Conservation (phyloP, 2,888 invertebrate species). For the Pherbina coryleti region DNA sequence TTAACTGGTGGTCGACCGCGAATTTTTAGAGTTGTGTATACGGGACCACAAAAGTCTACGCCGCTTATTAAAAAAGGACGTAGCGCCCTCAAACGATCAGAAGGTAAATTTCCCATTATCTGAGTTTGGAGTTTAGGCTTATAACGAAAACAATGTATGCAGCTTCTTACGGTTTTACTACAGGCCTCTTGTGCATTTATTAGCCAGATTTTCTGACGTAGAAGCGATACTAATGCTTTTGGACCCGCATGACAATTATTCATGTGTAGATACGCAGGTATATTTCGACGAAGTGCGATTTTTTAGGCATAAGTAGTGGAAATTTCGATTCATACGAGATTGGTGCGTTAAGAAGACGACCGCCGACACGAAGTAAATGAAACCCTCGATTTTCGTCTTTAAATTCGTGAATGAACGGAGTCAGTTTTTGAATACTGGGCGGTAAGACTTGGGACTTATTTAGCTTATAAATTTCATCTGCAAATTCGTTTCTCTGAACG, state of each 20-base stretch:
- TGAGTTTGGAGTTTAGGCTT: constrained; percentile 29
- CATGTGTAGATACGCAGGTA: not conserved
- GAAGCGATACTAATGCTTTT: constrained; percentile 23
- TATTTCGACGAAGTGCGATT: not conserved
- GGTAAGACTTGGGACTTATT: not conserved
- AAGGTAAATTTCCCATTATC: constrained; percentile 33
- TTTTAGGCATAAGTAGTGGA: not conserved
- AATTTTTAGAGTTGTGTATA: constrained; percentile 22
- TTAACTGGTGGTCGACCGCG: constrained; percentile 38
- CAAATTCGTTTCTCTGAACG: not conserved
- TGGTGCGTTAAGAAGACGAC: not conserved
- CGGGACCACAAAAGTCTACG: constrained; percentile 6
- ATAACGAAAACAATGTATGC: constrained; percentile 34
- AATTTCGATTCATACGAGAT: not conserved
- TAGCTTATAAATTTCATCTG: not conserved
- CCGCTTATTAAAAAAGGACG: not conserved
- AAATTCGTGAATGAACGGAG: not conserved
- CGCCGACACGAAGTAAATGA: not conserved
- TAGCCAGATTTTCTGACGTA: no score
- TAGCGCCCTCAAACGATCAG: constrained; percentile 13
- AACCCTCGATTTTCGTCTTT: no score
- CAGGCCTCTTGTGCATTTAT: no score
- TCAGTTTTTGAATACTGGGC: not conserved
- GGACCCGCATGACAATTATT: constrained; percentile 28
- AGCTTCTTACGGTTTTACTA: no score